phyloP scores from a whole-genome alignment of 2,797 vertebrate genomes.

The Cygnus olor region DNA sequence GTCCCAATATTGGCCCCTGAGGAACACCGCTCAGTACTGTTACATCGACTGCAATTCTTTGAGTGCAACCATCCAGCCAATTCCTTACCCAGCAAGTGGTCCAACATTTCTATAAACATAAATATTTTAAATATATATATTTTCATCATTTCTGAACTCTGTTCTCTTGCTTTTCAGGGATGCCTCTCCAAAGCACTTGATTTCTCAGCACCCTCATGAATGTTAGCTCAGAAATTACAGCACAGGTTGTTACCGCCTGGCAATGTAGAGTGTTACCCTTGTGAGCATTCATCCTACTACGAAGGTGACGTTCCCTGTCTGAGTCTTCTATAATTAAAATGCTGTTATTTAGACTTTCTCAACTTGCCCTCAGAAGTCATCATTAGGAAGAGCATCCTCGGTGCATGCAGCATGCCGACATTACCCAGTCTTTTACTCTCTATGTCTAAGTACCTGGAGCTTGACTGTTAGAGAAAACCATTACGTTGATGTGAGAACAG shows the following conservation, averaged over 20 bases:
- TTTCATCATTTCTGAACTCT: not conserved
- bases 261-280: not conserved
- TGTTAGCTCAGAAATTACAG: too few relatives aligned
- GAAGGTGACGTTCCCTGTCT: not conserved
- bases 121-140: too few relatives aligned
- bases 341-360: not conserved
- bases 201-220: not conserved
- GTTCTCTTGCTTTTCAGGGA: not conserved
- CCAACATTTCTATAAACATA: too few relatives aligned
- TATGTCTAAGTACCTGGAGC: not conserved
- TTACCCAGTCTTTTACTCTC: not conserved
- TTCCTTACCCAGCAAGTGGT: too few relatives aligned
- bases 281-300: not conserved
- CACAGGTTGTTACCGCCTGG: too few relatives aligned
- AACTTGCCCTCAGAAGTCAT: too few relatives aligned
- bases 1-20: too few relatives aligned
- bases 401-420: not conserved
- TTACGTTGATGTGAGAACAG: not conserved
- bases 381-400: not conserved
- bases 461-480: not conserved
- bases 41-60: too few relatives aligned
- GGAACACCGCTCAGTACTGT: too few relatives aligned
- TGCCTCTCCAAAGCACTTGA: not conserved
- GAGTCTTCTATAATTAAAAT: constrained; percentile 1
- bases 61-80: too few relatives aligned